Evolutionary conservation across 2,888 invertebrate species (phyloP).

Genomic region (Nasonia oneida): DNA sequence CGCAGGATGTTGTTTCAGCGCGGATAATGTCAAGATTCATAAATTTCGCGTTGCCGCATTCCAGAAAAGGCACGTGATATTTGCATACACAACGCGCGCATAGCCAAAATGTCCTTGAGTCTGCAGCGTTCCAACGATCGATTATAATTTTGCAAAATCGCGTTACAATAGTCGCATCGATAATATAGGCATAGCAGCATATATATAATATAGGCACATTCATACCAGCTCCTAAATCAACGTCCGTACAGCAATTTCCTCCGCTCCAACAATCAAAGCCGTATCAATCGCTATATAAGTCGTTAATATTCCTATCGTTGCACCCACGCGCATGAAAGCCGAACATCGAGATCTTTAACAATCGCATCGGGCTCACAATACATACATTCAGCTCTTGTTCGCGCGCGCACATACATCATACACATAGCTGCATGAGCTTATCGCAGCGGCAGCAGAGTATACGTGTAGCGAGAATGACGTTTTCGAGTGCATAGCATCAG

Average conservation of each 20-base stretch:
- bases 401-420: neutral
- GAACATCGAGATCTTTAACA: conserved; percentile 52
- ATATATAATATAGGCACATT: neutral
- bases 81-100: neutral
- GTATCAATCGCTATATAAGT: conserved; percentile 51
- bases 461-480: conserved; percentile 52
- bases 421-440: conserved; percentile 32
- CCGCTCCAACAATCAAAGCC: conserved; percentile 46
- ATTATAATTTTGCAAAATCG: conserved; percentile 5
- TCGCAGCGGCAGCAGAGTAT: conserved; percentile 18
- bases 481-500: conserved; percentile 47
- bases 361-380: conserved; percentile 44
- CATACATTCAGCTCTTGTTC: neutral
- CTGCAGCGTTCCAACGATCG: neutral
- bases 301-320: conserved; percentile 47
- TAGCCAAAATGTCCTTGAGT: neutral
- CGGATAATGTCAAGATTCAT: conserved; percentile 26
- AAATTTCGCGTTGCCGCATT: conserved; percentile 1
- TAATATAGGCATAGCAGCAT: neutral
- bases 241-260: conserved; percentile 23
- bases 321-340: neutral
- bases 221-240: neutral
- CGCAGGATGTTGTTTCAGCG: conserved; percentile 28
- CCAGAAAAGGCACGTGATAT: neutral
- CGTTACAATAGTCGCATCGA: neutral